A percentile compares a stretch with the other conserved stretches of the same genome.
phyloP scores from a whole-genome alignment of 2,113 vertebrate species.

The Camarhynchus parvulus region DNA sequence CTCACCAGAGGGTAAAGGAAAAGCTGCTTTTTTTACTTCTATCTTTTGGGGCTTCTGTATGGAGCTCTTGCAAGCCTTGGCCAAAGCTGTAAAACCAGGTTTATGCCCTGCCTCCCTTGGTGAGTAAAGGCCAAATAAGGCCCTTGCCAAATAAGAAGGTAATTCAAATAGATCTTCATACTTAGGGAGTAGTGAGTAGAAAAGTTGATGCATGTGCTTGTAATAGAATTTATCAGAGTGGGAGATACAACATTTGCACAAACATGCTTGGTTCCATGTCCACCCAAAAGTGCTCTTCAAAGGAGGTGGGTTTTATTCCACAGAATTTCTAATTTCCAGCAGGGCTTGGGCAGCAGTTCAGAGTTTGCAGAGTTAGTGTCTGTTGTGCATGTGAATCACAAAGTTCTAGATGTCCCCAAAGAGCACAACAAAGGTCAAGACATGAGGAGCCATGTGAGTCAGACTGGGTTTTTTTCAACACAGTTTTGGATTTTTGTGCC shows the following conservation, averaged over 20 bases:
- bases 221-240: background rate
- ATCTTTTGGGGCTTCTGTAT: background rate
- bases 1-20: background rate
- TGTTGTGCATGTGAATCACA: fast-evolving
- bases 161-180: background rate
- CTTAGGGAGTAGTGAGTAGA: background rate
- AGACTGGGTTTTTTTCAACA: background rate
- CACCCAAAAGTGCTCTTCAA: background rate
- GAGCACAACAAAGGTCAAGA: background rate
- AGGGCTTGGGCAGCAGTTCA: background rate
- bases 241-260: background rate
- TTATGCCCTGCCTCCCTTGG: background rate
- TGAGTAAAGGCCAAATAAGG: background rate
- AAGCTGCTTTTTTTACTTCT: background rate
- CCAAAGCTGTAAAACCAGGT: background rate
- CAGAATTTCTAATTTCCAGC: background rate
- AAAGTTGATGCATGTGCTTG: background rate
- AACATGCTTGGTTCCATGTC: background rate
- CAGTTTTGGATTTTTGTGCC: background rate
- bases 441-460: background rate
- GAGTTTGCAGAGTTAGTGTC: background rate
- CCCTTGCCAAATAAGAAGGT: background rate
- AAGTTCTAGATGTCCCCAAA: background rate
- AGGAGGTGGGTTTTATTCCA: background rate
- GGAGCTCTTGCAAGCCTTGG: background rate